phyloP scores from a whole-genome alignment of 2,113 vertebrate species.

The Semnornis frantzii region DNA sequence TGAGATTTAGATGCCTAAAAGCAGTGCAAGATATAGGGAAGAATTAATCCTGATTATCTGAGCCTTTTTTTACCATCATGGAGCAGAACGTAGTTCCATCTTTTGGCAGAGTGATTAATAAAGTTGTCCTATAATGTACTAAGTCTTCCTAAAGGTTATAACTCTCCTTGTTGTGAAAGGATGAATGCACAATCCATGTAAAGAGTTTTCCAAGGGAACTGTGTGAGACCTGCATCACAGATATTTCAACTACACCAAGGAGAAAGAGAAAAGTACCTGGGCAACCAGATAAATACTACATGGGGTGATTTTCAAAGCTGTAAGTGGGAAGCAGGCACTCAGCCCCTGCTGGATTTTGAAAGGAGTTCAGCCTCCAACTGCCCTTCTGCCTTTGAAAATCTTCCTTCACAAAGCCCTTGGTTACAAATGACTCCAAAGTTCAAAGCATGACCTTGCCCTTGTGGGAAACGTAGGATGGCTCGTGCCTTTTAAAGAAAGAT shows the following conservation, averaged over 20 bases:
- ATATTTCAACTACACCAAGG: background rate
- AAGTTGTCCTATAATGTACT: background rate
- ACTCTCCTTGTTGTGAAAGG: background rate
- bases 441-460: conserved; percentile 70
- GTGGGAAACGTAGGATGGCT: conserved; percentile 62
- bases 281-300: background rate
- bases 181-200: background rate
- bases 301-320: conserved; percentile 49
- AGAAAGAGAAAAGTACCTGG: background rate
- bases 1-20: background rate
- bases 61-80: background rate
- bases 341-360: conserved; percentile 9
- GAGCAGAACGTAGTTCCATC: background rate
- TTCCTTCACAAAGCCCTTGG: conserved; percentile 19
- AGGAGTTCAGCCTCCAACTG: conserved; percentile 34
- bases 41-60: background rate
- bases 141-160: background rate
- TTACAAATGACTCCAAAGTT: conserved; percentile 69
- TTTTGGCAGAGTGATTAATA: background rate
- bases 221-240: background rate
- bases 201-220: background rate
- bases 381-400: conserved; percentile 50
- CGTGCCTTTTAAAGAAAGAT: conserved; percentile 68
- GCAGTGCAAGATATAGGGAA: background rate
- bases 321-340: conserved; percentile 38